phyloP scores from a whole-genome alignment of 2,113 vertebrate species.

The Petromus typicus region DNA sequence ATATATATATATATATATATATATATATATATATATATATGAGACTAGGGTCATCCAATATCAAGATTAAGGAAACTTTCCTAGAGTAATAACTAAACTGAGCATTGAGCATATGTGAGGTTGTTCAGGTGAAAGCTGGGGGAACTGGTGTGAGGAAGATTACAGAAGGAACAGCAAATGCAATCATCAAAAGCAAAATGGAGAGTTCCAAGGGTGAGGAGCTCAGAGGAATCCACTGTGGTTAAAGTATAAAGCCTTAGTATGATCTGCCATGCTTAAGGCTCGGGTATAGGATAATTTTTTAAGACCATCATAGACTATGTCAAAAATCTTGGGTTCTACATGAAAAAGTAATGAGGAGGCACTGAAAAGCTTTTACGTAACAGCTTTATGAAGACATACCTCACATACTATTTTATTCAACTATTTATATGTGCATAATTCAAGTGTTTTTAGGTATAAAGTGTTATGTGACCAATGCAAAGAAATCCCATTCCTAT shows the following conservation, averaged over 20 bases:
- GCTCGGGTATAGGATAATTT: neutral
- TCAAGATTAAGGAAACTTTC: neutral
- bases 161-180: neutral
- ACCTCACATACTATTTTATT: neutral
- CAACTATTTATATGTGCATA: neutral
- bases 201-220: conserved; percentile 11
- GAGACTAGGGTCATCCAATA: neutral
- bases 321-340: conserved; percentile 9
- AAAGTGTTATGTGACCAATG: neutral
- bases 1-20: too few species aligned
- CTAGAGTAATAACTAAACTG: neutral
- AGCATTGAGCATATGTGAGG: neutral
- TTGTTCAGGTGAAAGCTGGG: neutral
- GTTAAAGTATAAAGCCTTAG: neutral
- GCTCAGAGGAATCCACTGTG: neutral
- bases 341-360: neutral
- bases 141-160: neutral
- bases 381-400: neutral
- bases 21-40: neutral
- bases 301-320: neutral
- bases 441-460: conserved; percentile 17
- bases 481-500: neutral
- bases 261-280: neutral
- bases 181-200: neutral
- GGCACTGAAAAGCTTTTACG: neutral